Evolutionary conservation across 64 coral and sea anemone genomes (phyloP).

Genomic region (Catalaphyllia jardinei): DNA sequence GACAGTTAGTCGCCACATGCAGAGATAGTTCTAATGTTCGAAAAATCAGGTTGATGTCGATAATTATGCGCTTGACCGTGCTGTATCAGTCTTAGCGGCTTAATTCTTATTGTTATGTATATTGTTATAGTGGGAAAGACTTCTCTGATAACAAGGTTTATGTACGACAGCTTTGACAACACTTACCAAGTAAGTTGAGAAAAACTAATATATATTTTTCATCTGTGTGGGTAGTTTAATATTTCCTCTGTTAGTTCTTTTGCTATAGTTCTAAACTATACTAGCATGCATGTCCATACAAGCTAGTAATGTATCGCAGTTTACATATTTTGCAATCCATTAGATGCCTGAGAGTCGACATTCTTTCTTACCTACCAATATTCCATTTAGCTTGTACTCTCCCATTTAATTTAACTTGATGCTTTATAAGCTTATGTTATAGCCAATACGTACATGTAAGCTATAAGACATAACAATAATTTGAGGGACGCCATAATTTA

Average conservation of each 20-base stretch:
- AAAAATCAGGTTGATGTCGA: not conserved
- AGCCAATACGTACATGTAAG: no score
- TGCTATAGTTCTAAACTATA: not conserved
- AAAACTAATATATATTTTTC: not conserved
- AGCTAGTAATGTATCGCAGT: not conserved
- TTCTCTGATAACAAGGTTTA: constrained; percentile 97
- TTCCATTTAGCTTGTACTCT: no score
- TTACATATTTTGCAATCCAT: not conserved
- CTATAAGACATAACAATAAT: no score
- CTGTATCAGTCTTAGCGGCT: not conserved
- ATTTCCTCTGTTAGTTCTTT: not conserved
- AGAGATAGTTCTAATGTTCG: not conserved
- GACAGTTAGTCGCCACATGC: not conserved
- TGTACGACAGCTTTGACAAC: constrained; percentile 99
- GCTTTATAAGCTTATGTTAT: no score
- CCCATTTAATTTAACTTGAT: no score
- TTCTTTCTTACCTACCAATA: not conserved
- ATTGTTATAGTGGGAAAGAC: constrained; percentile 92
- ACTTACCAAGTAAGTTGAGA: constrained; percentile 83
- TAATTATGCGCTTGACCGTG: not conserved
- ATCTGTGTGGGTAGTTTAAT: not conserved
- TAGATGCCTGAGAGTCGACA: not conserved
- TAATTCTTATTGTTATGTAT: not conserved
- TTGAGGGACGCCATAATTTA: not conserved
- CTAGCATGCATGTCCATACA: not conserved